These are phyloP conservation scores for Cyclura pinguis DNA, from an alignment of 2,797 vertebrate species.

Conservation along the genomic window DNA sequence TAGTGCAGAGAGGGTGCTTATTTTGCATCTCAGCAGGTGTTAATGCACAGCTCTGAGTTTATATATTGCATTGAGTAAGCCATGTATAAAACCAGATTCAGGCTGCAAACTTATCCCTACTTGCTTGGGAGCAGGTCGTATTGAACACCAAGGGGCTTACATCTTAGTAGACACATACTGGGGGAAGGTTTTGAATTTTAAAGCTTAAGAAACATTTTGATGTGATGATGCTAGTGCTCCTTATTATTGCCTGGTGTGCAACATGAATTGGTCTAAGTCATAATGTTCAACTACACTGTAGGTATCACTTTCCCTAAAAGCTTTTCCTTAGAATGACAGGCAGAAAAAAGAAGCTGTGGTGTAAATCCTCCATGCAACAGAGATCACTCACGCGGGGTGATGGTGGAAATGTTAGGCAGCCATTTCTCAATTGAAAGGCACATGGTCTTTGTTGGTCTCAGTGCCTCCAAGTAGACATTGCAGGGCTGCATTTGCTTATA, in stretches of 20 bases:
- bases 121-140: background rate
- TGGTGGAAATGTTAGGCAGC: too few relatives aligned
- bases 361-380: too few relatives aligned
- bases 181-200: slow-evolving; percentile 40
- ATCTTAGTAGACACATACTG: background rate
- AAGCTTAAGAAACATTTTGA: slow-evolving; percentile 45
- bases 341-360: too few relatives aligned
- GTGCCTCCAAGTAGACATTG: too few relatives aligned
- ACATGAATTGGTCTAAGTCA: background rate
- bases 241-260: background rate
- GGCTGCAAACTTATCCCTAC: background rate
- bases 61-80: slow-evolving; percentile 68
- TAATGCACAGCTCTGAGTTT: slow-evolving; percentile 62
- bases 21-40: slow-evolving; percentile 73
- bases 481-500: too few relatives aligned
- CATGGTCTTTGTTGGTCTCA: too few relatives aligned
- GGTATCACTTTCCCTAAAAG: background rate
- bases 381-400: too few relatives aligned
- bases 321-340: too few relatives aligned
- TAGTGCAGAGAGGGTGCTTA: background rate
- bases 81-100: slow-evolving; percentile 75
- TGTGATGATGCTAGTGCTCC: background rate
- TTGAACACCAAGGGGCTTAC: background rate
- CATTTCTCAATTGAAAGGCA: too few relatives aligned
- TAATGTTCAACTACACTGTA: background rate